phyloP scores from a whole-genome alignment of 2,888 invertebrate genomes.

The Pseudanteris insignis region DNA sequence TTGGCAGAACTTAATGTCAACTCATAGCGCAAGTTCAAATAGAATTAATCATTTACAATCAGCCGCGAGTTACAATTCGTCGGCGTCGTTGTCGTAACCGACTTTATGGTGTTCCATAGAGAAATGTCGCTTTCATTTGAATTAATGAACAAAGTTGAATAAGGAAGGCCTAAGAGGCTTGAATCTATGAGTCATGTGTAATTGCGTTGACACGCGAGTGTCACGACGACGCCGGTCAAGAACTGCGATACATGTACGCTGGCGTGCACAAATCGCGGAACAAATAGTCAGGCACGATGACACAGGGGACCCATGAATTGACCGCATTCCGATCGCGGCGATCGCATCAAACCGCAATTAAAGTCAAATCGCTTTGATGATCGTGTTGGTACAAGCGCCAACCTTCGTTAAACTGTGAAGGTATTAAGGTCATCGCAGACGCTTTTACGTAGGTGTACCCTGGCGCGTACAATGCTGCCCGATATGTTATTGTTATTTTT shows the following conservation, averaged over 20 bases:
- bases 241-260: too few relatives aligned
- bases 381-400: conserved; percentile 43
- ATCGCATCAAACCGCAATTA: conserved; percentile 46
- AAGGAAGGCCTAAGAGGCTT: conserved; percentile 15
- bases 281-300: background rate
- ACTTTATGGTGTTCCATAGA: conserved; percentile 17
- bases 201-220: conserved; percentile 3
- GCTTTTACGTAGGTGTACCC: conserved; percentile 16
- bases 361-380: conserved; percentile 44
- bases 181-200: conserved; percentile 25
- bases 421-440: conserved; percentile 19
- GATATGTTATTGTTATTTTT: too few relatives aligned
- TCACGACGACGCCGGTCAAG: conserved; percentile 16
- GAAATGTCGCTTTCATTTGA: conserved; percentile 29
- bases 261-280: too few relatives aligned
- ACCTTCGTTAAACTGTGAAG: conserved; percentile 45
- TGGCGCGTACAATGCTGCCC: conserved; percentile 9
- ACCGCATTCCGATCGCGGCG: conserved; percentile 49
- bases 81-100: background rate
- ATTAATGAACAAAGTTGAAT: conserved; percentile 30
- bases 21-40: conserved; percentile 7
- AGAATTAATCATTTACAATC: conserved; percentile 5
- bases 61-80: conserved; percentile 4
- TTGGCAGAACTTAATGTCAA: conserved; percentile 6
- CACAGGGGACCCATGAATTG: conserved; percentile 30